Percentiles rank a stretch among this genome's conserved stretches.
Conservation (phyloP, 2,113 vertebrate species). For the Tauraco erythrolophus region DNA sequence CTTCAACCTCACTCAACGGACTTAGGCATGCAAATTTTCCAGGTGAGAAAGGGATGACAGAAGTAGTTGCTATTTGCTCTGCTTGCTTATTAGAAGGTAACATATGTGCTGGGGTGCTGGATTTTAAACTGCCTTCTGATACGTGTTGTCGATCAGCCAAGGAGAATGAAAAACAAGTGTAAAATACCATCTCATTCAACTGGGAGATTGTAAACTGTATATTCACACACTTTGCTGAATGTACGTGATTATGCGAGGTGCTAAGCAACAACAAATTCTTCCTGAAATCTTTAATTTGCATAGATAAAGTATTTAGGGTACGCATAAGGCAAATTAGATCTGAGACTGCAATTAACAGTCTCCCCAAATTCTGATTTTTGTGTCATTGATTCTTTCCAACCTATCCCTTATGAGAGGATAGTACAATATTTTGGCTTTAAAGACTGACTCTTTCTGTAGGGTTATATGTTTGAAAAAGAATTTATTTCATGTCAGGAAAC, state of each 20-base stretch:
- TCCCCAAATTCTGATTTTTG: background rate
- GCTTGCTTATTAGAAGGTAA: background rate
- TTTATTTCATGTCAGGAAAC: background rate
- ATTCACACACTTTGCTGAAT: background rate
- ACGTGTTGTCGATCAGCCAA: background rate
- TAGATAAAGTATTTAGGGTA: background rate
- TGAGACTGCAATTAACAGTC: background rate
- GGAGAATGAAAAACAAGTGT: background rate
- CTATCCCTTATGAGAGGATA: background rate
- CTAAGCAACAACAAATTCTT: background rate
- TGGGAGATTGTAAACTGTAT: background rate
- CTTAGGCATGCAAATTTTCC: background rate
- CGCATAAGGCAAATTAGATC: background rate
- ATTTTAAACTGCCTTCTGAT: background rate
- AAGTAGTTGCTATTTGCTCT: background rate
- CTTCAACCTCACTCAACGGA: background rate
- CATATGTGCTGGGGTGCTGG: background rate
- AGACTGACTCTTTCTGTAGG: background rate
- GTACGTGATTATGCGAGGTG: background rate
- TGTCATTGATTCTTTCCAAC: background rate
- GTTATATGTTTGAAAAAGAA: background rate
- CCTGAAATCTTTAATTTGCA: background rate
- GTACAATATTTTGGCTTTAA: background rate
- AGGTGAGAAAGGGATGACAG: background rate
- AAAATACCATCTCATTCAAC: background rate